Evolutionary conservation across 1,140 invertebrate genomes (phyloP), one percentile per base, ranked within the genome.

Genomic region (Nephila pilipes): DNA sequence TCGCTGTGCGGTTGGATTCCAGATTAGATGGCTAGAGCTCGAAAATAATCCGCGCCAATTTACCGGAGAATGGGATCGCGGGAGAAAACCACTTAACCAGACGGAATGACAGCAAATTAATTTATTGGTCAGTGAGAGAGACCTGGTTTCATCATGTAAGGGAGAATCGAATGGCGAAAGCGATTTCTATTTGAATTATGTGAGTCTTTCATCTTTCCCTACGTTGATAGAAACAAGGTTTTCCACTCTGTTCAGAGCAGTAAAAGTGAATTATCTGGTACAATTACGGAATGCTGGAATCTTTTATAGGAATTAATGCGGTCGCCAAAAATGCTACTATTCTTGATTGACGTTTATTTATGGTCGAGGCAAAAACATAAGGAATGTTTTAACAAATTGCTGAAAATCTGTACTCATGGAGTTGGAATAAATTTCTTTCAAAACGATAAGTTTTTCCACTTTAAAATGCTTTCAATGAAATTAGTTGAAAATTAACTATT

Each of bases 81-180:
- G 69, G 32, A 20, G 69, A 36, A 75, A 75, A 29, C 32, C 69
- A 75, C 29, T 75, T 75, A 75, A 75, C 69, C 69, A 75, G 18
- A 32, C 16, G 69, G 12, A 75, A 32, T 18, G 69, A 36, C 69
- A 36, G 29, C 16, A 2, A 32, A 75, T 29, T 75, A 75, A 75
- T 75, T 75, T 75, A 75, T 75, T 75, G 69, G 29, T 75, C 22
- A 65, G 63, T n/a, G 29, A 36, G 10, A 75, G 58, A 18, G 22
- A 10, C 16, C 69, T 32, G 69, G 69, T 36, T 75, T n/a, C 63
- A 10, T 65, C 63, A 65, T 25, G 29, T 75, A 32, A 36, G 29
- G 14, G 32, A 16, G 29, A 75, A 20, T 75, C 69, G 69, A 18
- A 25, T 75, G 29, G 69, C 32, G 25, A 32, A 18, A 20, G 69